Base-by-base conservation (phyloP, 2,888 invertebrate genomes). In the Leucania comma region DNA sequence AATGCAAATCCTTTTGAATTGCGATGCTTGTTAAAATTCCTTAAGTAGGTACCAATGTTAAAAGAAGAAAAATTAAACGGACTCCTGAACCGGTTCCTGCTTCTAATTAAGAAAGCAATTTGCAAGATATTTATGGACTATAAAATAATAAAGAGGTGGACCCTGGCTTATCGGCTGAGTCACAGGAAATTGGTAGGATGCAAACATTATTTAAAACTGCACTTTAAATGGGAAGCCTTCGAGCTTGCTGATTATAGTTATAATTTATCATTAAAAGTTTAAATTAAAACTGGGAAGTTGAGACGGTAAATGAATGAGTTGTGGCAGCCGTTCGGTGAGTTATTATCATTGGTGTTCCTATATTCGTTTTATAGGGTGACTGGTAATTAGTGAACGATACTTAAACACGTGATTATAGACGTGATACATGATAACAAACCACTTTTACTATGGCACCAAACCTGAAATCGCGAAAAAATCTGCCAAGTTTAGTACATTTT, bases 21-120 rank as follows among this genome's bases (percentile, higher is more conserved):
- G 72, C 71, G 72, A 57, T 71, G 58, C 75, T 69, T 59, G 75
- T 85, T 79, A 79, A 82, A 75, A 79, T 82, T 80, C 74, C 57
- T 82, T 73, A 80, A 80, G 83, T 83, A 86, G 85, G 85, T 62
- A 72, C 65, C 54, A 24, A 32, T 24, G 54, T 72, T 88, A 84
- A 88, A 89, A 86, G 86, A 87, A 84, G 80, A 86, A 75, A 87
- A 89, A 89, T 90, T 87, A 85, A 88, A 86, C 87, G 80, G 84
- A 84, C 81, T 74, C 67, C 82, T 63, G 72, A 86, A 90, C 93
- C 89, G 91, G 93, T 92, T 90, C 81, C 83, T 80, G 87, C 86
- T 87, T 86, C 90, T 95, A 94, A 95, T 95, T 94, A 95, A 94
- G 92, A 93, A 94, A 92, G 92, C 93, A 93, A 94, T 94, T 94